Evolutionary conservation across 2,888 invertebrate species (phyloP), one percentile per base, ranked within the genome.

Genomic region (Timema podura): DNA sequence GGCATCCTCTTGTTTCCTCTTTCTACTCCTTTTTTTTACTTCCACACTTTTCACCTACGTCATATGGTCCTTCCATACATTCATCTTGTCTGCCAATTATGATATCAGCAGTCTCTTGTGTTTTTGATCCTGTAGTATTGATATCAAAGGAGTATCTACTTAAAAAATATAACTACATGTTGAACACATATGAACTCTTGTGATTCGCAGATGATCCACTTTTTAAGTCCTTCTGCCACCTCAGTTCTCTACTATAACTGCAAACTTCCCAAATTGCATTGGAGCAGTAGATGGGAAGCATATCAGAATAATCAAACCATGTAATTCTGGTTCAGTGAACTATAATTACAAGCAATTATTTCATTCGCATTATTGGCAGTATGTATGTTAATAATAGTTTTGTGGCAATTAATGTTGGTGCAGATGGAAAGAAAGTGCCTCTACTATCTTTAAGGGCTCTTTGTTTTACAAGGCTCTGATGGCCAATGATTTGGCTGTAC

Each of bases 371-470:
- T 61, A 7, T 16, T 61, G 16, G 61, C 61, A 30, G 61, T 61
- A 13, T 61, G 16, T 16, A 61, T 61, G 61, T 16, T 10, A 16
- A 61, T 16, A 16, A 61, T 16, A 61, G 30, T 61, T 61, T 61
- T 61, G 61, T 61, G 10, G 61, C 61, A 9, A 16, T 15, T 44
- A 61, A 61, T 13, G 44, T 61, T 61, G 61, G 61, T 2, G 61
- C 16, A 61, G 15, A 61, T 15, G 61, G 61, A 8, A 61, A 13
- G 16, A 15, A 16, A 16, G 61, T 13, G 6, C 6, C 30, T 61
- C 16, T 6, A 61, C 16, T 6, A 61, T 15, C 30, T 61, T 61
- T 13, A 61, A 61, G 44, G 61, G 16, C 30, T 6, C 61, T 61
- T 7, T 44, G 16, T 61, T 61, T 61, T 30, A 61, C 61, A 61